Base-by-base conservation (phyloP, 2,113 vertebrate species). In the Microcebus tavaratra region DNA sequence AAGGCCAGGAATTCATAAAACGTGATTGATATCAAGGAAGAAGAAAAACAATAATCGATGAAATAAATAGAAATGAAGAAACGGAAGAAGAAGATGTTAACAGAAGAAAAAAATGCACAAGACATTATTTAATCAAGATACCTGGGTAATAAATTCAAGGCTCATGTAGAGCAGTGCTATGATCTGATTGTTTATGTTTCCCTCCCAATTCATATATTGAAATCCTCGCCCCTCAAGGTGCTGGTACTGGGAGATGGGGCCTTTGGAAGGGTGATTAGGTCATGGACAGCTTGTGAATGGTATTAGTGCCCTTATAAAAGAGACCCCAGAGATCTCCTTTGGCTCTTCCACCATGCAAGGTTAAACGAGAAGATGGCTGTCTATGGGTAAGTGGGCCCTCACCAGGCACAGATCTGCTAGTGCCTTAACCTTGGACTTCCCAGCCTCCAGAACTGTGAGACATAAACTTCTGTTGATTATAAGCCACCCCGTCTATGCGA, bases 51-150 rank as follows among this genome's bases (percentile, higher is more conserved):
- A 57, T 78, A 76, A 91, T 78, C 18, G 25, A 50, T 9, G 27
- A 23, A 57, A 87, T 94, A 75, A 84, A 73, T 34, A 86, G 42
- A 87, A 96, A 61, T 88, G 1, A 86, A 92, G 88, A 90, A 95
- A 65, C 25, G 12, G 31, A 88, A 81, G 18, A 79, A 92, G 7
- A 8, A 42, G 42, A 18, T 92, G 17, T 84, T 70, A 42, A 21
- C 25, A 65, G 57, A 61, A 48, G 18, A 27, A 79, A 36, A 83
- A 59, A 8, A 48, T 65, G 31, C 13, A 50, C 29, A 82, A 84
- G 53, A 86, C 61, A 63, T 75, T 15, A 80, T 23, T 31, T 73
- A 79, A 57, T 31, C 39, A 88, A 79, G 45, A 21, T 21, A 42
- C 17, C 29, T 59, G 39, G 17, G 20, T 39, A 59, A 84, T 59